phyloP scores from a whole-genome alignment of 2,888 invertebrate genomes.

The Xylota sylvarum region DNA sequence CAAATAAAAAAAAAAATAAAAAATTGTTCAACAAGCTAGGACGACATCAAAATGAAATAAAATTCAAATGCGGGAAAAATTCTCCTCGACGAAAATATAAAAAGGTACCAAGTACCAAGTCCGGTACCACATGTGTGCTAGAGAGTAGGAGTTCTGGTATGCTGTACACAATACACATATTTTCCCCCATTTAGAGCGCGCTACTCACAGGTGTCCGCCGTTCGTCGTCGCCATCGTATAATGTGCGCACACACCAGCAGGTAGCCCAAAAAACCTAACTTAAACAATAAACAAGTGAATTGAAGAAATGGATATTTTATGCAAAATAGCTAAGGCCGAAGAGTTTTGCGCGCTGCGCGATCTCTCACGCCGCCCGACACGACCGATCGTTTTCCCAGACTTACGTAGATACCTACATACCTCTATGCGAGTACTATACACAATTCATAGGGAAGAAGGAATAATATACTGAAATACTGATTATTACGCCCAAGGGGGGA shows the following conservation, averaged over 20 bases:
- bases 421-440: not conserved
- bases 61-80: constrained; percentile 60
- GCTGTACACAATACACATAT: not conserved
- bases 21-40: constrained; percentile 49
- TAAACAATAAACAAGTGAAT: constrained; percentile 41
- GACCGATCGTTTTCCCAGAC: constrained; percentile 14
- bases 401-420: not conserved
- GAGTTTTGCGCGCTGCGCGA: constrained; percentile 19
- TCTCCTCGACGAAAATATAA: constrained; percentile 13
- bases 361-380: not conserved
- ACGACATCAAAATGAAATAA: constrained; percentile 40
- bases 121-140: constrained; percentile 12
- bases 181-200: constrained; percentile 39
- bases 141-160: constrained; percentile 35
- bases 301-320: constrained; percentile 54
- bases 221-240: constrained; percentile 16
- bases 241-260: constrained; percentile 55
- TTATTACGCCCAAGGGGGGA: constrained; percentile 21
- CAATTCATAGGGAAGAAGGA: not conserved
- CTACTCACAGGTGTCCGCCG: constrained; percentile 52
- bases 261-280: constrained; percentile 16
- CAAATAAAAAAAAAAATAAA: constrained; percentile 37
- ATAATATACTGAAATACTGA: constrained; percentile 9
- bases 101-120: constrained; percentile 1
- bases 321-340: constrained; percentile 35